Conservation (phyloP, 2,797 vertebrate species). For the Anabacerthia variegaticeps region DNA sequence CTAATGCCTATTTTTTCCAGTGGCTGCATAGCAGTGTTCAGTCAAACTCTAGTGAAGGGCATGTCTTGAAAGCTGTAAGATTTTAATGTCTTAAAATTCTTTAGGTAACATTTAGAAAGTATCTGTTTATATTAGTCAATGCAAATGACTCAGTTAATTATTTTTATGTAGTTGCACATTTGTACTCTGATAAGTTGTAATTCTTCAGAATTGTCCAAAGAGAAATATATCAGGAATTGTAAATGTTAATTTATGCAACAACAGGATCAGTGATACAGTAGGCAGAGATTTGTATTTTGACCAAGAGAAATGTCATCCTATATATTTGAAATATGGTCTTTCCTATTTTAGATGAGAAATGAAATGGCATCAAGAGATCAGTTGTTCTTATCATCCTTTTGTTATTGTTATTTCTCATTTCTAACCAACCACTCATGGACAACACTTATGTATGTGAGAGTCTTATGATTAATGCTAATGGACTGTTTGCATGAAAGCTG, state of each 20-base stretch:
- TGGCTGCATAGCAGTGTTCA: slow-evolving; percentile 16
- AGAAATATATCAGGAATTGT: not conserved
- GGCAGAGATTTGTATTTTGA: not conserved
- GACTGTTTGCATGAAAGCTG: slow-evolving; percentile 28
- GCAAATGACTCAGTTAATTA: not conserved
- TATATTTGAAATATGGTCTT: not conserved
- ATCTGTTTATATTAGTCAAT: not conserved
- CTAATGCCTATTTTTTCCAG: slow-evolving; percentile 24
- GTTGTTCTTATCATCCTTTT: not conserved
- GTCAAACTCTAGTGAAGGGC: not conserved
- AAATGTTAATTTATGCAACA: slow-evolving; percentile 7
- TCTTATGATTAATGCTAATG: slow-evolving; percentile 48
- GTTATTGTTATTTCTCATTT: not conserved
- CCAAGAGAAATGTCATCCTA: not conserved
- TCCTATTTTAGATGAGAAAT: not conserved
- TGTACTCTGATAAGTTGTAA: not conserved
- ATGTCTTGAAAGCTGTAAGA: not conserved
- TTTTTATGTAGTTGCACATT: not conserved
- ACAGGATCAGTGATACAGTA: not conserved
- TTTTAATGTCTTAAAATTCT: slow-evolving; percentile 17
- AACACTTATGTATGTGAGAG: not conserved
- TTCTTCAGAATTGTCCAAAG: not conserved
- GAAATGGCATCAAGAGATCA: not conserved
- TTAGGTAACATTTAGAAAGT: not conserved
- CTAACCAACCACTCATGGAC: not conserved